Conservation (phyloP, 2,888 invertebrate species). For the Galeruca laticollis region DNA sequence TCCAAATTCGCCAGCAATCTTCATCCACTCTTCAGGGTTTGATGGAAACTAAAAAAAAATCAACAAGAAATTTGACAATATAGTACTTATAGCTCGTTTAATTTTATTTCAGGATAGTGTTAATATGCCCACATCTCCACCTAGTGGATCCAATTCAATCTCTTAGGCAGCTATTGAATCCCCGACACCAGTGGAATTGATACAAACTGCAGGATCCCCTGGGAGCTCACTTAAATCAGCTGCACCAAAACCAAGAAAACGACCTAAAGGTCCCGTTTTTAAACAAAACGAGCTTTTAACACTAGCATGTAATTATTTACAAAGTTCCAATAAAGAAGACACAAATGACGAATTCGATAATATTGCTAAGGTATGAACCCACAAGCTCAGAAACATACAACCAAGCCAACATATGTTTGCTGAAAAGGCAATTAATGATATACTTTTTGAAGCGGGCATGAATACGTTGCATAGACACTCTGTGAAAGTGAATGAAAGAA, state of each 20-base stretch:
- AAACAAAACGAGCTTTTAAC: conserved; percentile 23
- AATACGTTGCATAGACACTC: too few relatives aligned
- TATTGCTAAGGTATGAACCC: conserved; percentile 28
- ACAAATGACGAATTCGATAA: too few relatives aligned
- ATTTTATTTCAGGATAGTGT: conserved; percentile 18
- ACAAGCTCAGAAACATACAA: conserved; percentile 32
- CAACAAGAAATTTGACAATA: too few relatives aligned
- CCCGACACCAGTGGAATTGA: too few relatives aligned
- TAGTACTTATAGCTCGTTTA: background rate
- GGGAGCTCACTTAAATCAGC: conserved; percentile 5
- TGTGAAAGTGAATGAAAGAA: too few relatives aligned
- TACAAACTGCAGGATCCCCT: conserved; percentile 20
- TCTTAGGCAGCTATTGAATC: background rate
- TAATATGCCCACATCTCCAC: background rate
- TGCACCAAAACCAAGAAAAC: conserved; percentile 17
- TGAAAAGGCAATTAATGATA: conserved; percentile 32
- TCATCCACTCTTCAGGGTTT: too few relatives aligned
- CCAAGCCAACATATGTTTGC: conserved; percentile 30
- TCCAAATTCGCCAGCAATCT: too few relatives aligned
- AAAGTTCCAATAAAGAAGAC: too few relatives aligned
- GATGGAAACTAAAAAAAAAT: too few relatives aligned
- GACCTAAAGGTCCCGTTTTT: conserved; percentile 17
- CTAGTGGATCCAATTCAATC: background rate
- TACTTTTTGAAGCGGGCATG: too few relatives aligned
- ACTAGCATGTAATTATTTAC: too few relatives aligned